A percentile compares a stretch with the other conserved stretches of the same genome.
These are phyloP conservation scores for Catocala fraxini DNA, from an alignment of 2,888 invertebrate species.

Conservation along the genomic window DNA sequence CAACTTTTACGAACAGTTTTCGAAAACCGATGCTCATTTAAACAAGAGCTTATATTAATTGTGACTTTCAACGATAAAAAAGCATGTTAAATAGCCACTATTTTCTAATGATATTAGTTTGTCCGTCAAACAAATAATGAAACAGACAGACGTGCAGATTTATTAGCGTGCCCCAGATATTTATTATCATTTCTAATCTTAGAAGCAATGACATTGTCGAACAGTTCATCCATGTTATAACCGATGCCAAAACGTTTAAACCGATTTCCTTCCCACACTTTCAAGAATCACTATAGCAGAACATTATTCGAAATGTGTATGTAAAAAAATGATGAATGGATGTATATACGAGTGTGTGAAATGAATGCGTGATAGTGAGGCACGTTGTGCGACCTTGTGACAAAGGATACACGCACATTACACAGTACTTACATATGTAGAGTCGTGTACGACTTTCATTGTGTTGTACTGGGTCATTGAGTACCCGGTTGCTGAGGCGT, in stretches of 20 bases:
- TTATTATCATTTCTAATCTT: constrained; percentile 10
- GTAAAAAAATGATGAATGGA: constrained; percentile 56
- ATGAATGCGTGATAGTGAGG: constrained; percentile 42
- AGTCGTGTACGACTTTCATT: constrained; percentile 17
- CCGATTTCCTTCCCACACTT: constrained; percentile 18
- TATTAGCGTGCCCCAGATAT: constrained; percentile 6
- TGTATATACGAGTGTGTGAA: constrained; percentile 42
- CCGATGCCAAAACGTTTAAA: constrained; percentile 26
- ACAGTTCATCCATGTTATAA: constrained; percentile 13
- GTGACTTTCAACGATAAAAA: no score
- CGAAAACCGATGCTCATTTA: no score
- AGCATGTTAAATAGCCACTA: no score
- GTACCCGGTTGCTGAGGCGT: constrained; percentile 1
- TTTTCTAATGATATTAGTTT: no score
- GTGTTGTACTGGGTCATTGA: constrained; percentile 15
- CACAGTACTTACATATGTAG: constrained; percentile 26
- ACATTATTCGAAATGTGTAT: constrained; percentile 35
- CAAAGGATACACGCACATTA: constrained; percentile 62
- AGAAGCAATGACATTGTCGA: constrained; percentile 25
- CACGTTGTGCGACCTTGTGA: constrained; percentile 56
- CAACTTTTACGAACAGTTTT: no score
- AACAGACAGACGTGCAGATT: not conserved
- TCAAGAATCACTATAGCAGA: constrained; percentile 11
- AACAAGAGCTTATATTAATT: no score
- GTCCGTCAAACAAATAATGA: no score